Percentiles rank a stretch among this genome's conserved stretches.
These are phyloP conservation scores for Seira ritae DNA, from an alignment of 2,888 invertebrate species.

Conservation along the genomic window DNA sequence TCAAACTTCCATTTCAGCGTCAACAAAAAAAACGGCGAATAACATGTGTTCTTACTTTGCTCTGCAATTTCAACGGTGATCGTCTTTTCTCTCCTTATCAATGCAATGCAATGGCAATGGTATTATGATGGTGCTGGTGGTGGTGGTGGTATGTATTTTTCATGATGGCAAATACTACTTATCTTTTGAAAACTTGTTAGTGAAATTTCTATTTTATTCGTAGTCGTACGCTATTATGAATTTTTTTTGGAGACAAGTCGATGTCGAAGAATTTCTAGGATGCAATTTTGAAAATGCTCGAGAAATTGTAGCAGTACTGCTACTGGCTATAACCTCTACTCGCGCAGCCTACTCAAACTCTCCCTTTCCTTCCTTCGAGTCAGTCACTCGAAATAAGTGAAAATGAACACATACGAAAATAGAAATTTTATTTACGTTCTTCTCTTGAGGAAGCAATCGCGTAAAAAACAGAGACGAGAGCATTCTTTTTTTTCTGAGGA, in stretches of 20 bases:
- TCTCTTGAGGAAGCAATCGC: background rate
- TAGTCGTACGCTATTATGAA: background rate
- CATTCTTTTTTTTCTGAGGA: background rate
- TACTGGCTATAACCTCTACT: background rate
- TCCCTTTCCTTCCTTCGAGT: background rate
- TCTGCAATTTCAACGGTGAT: too few relatives aligned
- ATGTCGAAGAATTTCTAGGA: constrained; percentile 12
- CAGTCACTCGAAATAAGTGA: constrained; percentile 14
- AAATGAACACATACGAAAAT: constrained; percentile 5
- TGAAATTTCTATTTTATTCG: background rate
- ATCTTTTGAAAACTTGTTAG: background rate
- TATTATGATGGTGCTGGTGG: background rate
- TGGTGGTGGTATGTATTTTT: background rate
- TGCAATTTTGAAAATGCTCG: background rate
- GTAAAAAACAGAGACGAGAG: background rate
- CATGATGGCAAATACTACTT: background rate
- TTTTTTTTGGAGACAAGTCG: constrained; percentile 7
- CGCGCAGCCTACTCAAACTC: background rate
- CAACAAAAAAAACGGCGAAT: background rate
- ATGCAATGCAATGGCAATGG: too few relatives aligned
- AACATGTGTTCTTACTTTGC: background rate
- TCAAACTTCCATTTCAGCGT: background rate
- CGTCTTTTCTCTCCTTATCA: too few relatives aligned
- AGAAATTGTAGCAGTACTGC: background rate
- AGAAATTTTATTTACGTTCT: constrained; percentile 21